Evolutionary conservation across 2,797 vertebrate species (phyloP), one percentile per base, ranked within the genome.

Genomic region (Clamator glandarius): DNA sequence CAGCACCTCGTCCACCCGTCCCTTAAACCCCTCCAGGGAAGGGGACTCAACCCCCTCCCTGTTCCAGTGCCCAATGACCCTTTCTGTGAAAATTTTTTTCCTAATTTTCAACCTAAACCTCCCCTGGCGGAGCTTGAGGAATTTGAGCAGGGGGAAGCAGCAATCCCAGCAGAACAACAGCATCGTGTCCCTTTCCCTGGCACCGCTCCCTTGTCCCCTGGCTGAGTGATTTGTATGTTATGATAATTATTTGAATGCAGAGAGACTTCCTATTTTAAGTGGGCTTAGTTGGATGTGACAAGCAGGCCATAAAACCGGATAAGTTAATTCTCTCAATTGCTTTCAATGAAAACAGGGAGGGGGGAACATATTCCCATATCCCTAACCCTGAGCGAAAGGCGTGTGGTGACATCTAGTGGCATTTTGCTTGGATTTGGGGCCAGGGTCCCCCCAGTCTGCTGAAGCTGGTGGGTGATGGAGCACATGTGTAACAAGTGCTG

Each of bases 371-470:
- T 80, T 90, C 90, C 79, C 61, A 28, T 41, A 63, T 51, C 44
- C 66, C 31, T 23, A 90, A 33, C 80, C 86, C 91, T 50, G 68
- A 97, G 95, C 83, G 69, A 91, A 96, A 97, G 97, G 97, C 90
- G 93, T 94, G 83, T 97, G 97, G 96, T 97, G 98, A 98, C 98
- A 97, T 90, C 98, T 98, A 97, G 97, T 80, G 98, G 97, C 96
- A 25, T 92, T 97, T 93, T 39, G 57, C 79, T 39, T 93, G 90
- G 93, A 78, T 91, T 79, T 89, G 94, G 72, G 91, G 89, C 87
- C 41, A n/a, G n/a, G n/a, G n/a, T n/a, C 6, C 33, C 39, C 4
- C 0, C 4, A 1, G 3, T 6, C 54, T 0, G 0, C 18, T 21
- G 55, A 48, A 35, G 55, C 23, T 19, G 2, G 2, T 2, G 62